Conservation (phyloP, 2,113 vertebrate species). For the Octodon degus region DNA sequence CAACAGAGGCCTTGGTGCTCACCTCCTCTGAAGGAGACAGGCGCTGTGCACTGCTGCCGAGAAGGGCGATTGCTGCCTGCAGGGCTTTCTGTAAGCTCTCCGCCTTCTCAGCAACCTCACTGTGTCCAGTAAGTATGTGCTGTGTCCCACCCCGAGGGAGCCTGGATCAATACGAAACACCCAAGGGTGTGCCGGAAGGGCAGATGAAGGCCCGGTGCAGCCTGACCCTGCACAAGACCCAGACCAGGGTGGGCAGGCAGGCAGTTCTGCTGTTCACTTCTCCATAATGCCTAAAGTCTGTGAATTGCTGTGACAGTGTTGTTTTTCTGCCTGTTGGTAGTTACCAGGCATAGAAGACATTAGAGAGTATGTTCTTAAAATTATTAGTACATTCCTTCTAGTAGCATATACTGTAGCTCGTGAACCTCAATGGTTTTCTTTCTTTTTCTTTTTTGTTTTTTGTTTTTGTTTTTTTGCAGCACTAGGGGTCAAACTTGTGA, state of each 20-base stretch:
- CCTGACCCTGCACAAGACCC: not conserved
- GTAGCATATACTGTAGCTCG: constrained; percentile 70
- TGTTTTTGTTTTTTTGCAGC: too few relatives aligned
- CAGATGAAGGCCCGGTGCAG: not conserved
- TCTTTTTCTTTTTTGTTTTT: too few relatives aligned
- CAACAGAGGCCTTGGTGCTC: not conserved
- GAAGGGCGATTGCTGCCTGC: not conserved
- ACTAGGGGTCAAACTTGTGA: too few relatives aligned
- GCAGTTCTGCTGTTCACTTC: not conserved
- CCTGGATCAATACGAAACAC: not conserved
- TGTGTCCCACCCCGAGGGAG: not conserved
- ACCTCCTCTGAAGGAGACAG: not conserved
- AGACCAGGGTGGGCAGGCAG: not conserved
- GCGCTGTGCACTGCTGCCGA: not conserved
- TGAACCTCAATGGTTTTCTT: not conserved
- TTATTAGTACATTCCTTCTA: constrained; percentile 76
- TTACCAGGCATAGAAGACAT: not conserved
- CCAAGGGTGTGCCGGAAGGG: not conserved
- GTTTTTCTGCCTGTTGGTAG: not conserved
- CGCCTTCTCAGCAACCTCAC: not conserved
- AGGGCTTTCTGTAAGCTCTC: not conserved
- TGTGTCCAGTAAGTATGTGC: not conserved
- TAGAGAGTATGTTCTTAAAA: constrained; percentile 63
- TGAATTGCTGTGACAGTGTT: not conserved
- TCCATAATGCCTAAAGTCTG: not conserved